These are phyloP conservation scores for Atrina japonica DNA, from an alignment of 2,888 invertebrate species.

Conservation along the genomic window DNA sequence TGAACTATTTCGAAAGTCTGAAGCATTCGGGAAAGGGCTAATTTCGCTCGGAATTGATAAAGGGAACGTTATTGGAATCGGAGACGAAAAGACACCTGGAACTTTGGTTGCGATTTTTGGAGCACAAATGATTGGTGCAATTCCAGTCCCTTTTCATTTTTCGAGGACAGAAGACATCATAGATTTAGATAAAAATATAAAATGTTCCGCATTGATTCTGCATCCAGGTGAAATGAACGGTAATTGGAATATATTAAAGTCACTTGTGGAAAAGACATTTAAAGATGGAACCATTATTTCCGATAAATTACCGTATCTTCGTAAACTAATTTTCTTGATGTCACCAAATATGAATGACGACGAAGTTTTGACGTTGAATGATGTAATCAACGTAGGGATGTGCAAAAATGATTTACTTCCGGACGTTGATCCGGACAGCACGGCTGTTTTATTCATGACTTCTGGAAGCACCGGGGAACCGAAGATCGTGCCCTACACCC, in stretches of 20 bases:
- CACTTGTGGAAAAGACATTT: not conserved
- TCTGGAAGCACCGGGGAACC: constrained; percentile 36
- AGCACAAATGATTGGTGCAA: constrained; percentile 18
- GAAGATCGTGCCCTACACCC: constrained; percentile 22
- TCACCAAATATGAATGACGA: not conserved
- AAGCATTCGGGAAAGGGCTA: constrained; percentile 22
- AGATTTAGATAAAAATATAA: not conserved
- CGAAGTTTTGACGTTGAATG: constrained; percentile 5
- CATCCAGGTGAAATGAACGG: constrained; percentile 7
- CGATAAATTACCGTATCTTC: constrained; percentile 4
- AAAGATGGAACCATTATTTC: not conserved
- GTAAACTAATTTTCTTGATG: not conserved
- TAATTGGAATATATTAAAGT: constrained; percentile 9
- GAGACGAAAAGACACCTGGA: constrained; percentile 8
- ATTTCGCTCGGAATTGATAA: constrained; percentile 10
- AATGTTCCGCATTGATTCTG: constrained; percentile 7
- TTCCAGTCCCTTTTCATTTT: constrained; percentile 7
- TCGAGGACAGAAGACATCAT: not conserved
- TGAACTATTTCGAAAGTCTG: constrained; percentile 13
- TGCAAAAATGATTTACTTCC: constrained; percentile 1
- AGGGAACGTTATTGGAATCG: constrained; percentile 28
- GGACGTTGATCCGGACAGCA: constrained; percentile 16
- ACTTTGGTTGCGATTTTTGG: constrained; percentile 21
- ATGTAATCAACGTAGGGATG: not conserved
- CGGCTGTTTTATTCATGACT: constrained; percentile 18